Conservation (phyloP, 2,113 vertebrate genomes). For the Tympanuchus pallidicinctus region DNA sequence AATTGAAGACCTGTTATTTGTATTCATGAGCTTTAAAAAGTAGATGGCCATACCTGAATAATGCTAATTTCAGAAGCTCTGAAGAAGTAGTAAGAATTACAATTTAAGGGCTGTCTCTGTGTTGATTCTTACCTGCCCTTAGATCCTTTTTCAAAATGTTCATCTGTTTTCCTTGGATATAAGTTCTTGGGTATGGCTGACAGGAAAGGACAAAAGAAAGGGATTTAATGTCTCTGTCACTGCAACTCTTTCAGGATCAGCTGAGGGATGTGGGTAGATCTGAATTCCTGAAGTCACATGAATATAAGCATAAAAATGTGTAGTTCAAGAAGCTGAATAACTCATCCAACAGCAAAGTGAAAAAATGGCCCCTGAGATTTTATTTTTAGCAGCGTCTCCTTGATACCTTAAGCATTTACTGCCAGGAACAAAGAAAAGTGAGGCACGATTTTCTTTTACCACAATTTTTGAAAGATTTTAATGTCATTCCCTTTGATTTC, state of each 20-base stretch:
- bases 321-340: background rate
- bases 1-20: slow-evolving; percentile 5
- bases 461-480: background rate
- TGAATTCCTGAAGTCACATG: background rate
- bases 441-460: background rate
- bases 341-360: background rate
- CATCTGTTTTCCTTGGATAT: background rate
- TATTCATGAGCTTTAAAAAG: background rate
- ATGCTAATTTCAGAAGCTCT: background rate
- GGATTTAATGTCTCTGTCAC: background rate
- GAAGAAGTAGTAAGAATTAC: background rate
- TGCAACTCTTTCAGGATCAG: background rate
- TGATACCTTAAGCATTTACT: background rate
- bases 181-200: background rate
- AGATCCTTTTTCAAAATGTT: background rate
- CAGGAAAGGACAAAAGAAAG: background rate
- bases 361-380: background rate
- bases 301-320: background rate
- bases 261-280: background rate
- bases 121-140: background rate
- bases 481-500: background rate
- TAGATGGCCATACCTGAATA: background rate
- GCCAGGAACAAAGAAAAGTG: background rate
- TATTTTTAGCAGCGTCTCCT: background rate
- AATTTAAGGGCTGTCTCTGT: background rate